A percentile compares a stretch with the other conserved stretches of the same genome.
Conservation (phyloP, 2,888 invertebrate genomes). For the Pinctada fucata region DNA sequence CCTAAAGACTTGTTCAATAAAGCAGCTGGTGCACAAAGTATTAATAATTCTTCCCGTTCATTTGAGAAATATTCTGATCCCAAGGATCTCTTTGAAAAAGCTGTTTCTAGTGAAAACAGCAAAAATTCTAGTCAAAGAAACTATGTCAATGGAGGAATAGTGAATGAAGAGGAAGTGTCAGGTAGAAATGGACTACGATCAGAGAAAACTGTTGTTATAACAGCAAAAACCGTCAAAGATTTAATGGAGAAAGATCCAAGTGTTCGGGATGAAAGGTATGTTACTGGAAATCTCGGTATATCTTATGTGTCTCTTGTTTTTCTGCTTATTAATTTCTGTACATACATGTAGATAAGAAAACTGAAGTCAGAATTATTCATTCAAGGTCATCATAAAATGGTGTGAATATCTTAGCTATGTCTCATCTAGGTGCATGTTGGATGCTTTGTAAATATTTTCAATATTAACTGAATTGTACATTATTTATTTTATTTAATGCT, state of each 20-base stretch:
- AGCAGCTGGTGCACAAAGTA: conserved; percentile 25
- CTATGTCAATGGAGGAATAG: not conserved
- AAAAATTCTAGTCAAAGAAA: not conserved
- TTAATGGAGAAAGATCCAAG: conserved; percentile 13
- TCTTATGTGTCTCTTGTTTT: too few species aligned
- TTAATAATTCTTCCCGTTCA: not conserved
- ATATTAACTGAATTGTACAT: too few species aligned
- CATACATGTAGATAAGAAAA: too few species aligned
- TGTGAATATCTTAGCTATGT: not conserved
- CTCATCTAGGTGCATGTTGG: not conserved
- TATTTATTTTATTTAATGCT: too few species aligned
- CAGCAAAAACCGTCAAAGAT: conserved; percentile 9
- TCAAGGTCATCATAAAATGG: too few species aligned
- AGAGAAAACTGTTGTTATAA: conserved; percentile 10
- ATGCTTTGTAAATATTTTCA: too few species aligned
- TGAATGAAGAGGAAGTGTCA: not conserved
- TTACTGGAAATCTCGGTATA: too few species aligned
- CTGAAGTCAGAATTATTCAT: too few species aligned
- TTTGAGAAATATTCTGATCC: conserved; percentile 15
- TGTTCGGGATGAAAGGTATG: not conserved
- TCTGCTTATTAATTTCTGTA: too few species aligned
- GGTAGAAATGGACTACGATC: conserved; percentile 20
- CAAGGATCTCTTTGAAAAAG: conserved; percentile 36
- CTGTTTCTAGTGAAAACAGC: conserved; percentile 9
- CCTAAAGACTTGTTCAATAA: conserved; percentile 63